These are phyloP conservation scores for Eristalis intricaria DNA, from an alignment of 2,888 invertebrate species.

Conservation along the genomic window DNA sequence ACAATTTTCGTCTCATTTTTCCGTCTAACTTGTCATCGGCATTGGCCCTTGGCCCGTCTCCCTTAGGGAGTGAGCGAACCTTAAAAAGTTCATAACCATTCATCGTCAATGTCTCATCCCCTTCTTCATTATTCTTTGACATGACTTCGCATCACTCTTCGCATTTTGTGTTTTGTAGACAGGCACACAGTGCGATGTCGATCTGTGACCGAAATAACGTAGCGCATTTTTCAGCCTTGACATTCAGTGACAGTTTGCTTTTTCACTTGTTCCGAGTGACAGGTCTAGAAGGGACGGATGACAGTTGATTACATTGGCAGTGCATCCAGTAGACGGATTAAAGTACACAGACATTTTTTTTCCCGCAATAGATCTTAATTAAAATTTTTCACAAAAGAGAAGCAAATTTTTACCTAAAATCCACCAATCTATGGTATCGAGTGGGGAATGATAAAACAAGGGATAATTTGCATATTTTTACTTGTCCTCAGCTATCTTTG, in stretches of 20 bases:
- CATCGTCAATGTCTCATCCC: background rate
- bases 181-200: background rate
- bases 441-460: no score
- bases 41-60: background rate
- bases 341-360: no score
- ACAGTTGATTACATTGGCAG: background rate
- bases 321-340: background rate
- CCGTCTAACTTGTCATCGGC: background rate
- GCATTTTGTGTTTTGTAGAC: background rate
- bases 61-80: background rate
- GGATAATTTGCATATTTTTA: conserved; percentile 7
- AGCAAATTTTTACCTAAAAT: background rate
- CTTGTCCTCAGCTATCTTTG: background rate
- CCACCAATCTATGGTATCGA: background rate
- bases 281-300: background rate
- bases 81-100: background rate
- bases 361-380: no score
- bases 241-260: background rate
- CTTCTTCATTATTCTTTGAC: background rate
- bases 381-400: background rate
- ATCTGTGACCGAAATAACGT: background rate
- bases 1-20: background rate
- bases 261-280: background rate
- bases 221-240: background rate
- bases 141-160: background rate